Base-by-base conservation (phyloP, 2,797 vertebrate genomes). In the Salmo trutta region DNA sequence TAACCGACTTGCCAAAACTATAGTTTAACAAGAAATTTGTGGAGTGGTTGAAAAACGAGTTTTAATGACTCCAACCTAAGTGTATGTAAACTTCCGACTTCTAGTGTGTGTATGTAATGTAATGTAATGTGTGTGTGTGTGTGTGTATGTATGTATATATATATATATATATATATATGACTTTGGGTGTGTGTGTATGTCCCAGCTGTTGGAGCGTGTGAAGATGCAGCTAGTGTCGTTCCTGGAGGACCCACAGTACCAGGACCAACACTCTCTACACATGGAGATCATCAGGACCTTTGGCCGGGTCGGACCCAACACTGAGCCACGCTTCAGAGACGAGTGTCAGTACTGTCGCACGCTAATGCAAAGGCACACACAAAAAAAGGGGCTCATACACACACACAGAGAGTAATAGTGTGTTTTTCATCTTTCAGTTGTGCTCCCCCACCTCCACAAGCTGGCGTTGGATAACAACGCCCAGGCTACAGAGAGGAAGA, bases 211-310 rank as follows among this genome's bases (percentile, higher is more conserved):
- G 84, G 98, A 99, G 91, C 96, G 98, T 88, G 97, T 99, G 0
- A 99, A 99, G 92, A 99, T 99, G 98, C 98, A 99, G 90, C 89
- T 99, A 88, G 97, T 97, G 0, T 98, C 98, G 36, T 99, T 99
- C 89, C 91, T 99, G 85, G 98, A 99, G 88, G 98, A 99, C 83
- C 97, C 97, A 80, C 97, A 99, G 82, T 99, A 99, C 88, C 98
- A 99, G 86, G 97, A 99, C 90, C 98, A 99, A 88, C 97, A 99
- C 93, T 98, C 98, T 83, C 85, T 99, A 86, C 98, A 99, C 87
- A 97, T 96, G 86, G 98, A 99, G 91, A 98, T 99, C 85, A 99
- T 99, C 90, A 96, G 96, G 91, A 99, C 97, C 0, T 98, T 99
- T 81, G 97, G 98, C 77, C 94, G 98, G 91, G 98, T 99, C 4